Base-by-base conservation (phyloP, 2,888 invertebrate genomes). In the Crematogaster levior region DNA sequence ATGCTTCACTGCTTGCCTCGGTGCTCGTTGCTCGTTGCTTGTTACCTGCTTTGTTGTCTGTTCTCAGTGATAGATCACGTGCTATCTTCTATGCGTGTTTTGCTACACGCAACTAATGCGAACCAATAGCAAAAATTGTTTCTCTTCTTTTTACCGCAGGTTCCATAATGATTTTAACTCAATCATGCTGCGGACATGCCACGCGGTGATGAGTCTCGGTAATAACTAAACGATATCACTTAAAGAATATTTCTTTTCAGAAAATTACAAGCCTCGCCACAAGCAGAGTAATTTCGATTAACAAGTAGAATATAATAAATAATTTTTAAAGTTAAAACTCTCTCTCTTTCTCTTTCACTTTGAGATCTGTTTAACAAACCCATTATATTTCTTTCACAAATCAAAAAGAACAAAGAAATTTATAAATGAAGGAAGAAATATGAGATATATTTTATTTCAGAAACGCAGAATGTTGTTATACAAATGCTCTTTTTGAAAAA, bases 51-150 rank as follows among this genome's bases (percentile, higher is more conserved):
- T n/a, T 46, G 74, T 74, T 75, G 65, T 65, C 65, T 5, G 65
- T 68, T 79, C 56, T 12, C 77, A 24, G 24, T 79, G 77, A 79
- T 79, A 68, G 68, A 68, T 79, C 77, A 48, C 77, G 77, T 30
- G 56, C 68, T 56, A 77, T 77, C 56, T 34, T 34, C 68, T 68
- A 53, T 53, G 48, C 30, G 53, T 56, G 77, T 75, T 51, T 65
- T 24, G 48, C 63, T 51, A 51, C 63, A 51, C 51, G 51, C 75
- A 56, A 56, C 77, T 66, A 66, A 56, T 56, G 56, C 40, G 48
- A 48, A 12, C 60, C 61, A 74, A 61, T 61, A 24, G 56, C 53
- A 43, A 21, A 43, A 66, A 77, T 68, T 10, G 56, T 43, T 21
- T 43, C 43, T 66, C 18, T 77, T 43, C 21, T 56, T 77, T 53